Conservation (phyloP, 2,888 invertebrate species). For the Emmelina monodactyla region DNA sequence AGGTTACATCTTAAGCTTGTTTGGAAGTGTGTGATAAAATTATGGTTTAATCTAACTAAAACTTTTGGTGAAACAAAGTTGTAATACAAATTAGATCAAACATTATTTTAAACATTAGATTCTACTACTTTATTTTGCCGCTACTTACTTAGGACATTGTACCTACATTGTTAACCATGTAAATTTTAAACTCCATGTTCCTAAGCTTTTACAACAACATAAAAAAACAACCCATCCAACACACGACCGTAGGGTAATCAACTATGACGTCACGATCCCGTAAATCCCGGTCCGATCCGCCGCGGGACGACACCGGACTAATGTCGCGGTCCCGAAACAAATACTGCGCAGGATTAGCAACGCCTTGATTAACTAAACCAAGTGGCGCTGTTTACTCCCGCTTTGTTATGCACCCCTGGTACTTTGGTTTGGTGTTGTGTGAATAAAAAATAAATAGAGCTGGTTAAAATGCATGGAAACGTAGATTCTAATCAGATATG, state of each 20-base stretch:
- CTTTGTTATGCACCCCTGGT: slow-evolving; percentile 28
- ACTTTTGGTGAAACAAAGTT: too few species aligned
- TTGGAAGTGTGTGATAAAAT: too few species aligned
- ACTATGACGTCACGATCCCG: slow-evolving; percentile 17
- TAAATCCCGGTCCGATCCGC: slow-evolving; percentile 26
- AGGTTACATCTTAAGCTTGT: too few species aligned
- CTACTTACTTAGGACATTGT: too few species aligned
- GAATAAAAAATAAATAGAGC: too few species aligned
- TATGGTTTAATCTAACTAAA: too few species aligned
- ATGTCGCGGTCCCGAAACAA: slow-evolving; percentile 51
- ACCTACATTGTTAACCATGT: too few species aligned
- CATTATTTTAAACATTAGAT: too few species aligned
- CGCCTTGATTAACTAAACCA: slow-evolving; percentile 34
- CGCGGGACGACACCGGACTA: slow-evolving; percentile 41
- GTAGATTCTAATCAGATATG: too few species aligned
- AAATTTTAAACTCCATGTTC: slow-evolving; percentile 2
- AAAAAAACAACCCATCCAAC: slow-evolving; percentile 8
- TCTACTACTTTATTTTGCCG: too few species aligned
- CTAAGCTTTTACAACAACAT: slow-evolving; percentile 1
- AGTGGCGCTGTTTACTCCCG: slow-evolving; percentile 31
- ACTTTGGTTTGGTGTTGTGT: slow-evolving; percentile 13
- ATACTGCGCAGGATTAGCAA: slow-evolving; percentile 45
- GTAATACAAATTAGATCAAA: too few species aligned
- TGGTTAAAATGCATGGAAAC: too few species aligned
- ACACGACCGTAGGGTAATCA: slow-evolving; percentile 22